A percentile compares a stretch with the other conserved stretches of the same genome.
phyloP scores from a whole-genome alignment of 2,888 invertebrate genomes.

The Schizaphis graminum region DNA sequence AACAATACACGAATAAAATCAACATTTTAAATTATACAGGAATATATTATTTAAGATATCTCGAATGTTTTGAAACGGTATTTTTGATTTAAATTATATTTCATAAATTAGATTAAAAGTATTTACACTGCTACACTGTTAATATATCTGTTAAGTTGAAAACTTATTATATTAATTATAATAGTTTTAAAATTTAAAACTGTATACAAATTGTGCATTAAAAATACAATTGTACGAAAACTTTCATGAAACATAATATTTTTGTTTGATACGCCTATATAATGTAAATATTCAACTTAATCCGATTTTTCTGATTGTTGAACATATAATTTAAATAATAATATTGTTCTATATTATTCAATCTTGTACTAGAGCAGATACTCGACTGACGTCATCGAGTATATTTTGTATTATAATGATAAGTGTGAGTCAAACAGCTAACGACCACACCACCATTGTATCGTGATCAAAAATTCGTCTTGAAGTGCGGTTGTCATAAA shows the following conservation, averaged over 20 bases:
- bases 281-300: background rate
- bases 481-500: background rate
- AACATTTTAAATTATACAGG: background rate
- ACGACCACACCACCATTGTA: background rate
- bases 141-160: background rate
- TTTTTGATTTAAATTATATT: background rate
- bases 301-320: background rate
- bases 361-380: background rate
- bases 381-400: background rate
- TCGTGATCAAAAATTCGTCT: background rate
- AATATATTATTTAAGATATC: background rate
- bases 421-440: background rate
- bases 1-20: background rate
- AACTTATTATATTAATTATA: background rate
- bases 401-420: background rate
- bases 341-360: background rate
- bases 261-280: background rate
- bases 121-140: background rate
- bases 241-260: background rate
- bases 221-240: background rate
- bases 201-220: too few relatives aligned
- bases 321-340: background rate
- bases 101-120: background rate
- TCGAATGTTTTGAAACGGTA: background rate
- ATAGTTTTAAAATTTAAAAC: background rate